These are phyloP conservation scores for Mesaphorura yosii DNA, from an alignment of 1,140 invertebrate species.

Conservation along the genomic window DNA sequence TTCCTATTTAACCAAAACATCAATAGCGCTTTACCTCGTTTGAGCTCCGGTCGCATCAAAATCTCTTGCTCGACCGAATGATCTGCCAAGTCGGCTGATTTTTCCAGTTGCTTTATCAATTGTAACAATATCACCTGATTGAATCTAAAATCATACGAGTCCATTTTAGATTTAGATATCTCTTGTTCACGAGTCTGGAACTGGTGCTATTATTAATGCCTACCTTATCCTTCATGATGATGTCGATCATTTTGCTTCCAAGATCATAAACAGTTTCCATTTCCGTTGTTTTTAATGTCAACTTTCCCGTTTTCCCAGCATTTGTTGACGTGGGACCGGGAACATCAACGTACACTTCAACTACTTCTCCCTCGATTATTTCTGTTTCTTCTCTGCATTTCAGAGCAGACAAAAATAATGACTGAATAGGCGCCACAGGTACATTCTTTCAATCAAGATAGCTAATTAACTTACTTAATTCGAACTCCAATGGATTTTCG, in stretches of 20 bases:
- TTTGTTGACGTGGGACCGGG: too few relatives aligned
- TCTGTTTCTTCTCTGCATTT: constrained; percentile 87
- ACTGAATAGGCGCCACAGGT: background rate
- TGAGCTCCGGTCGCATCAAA: constrained; percentile 94
- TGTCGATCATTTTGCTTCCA: constrained; percentile 97
- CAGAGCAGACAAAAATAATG: constrained; percentile 25
- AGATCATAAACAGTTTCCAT: constrained; percentile 99
- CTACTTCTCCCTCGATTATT: constrained; percentile 97
- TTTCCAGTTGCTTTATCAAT: constrained; percentile 97
- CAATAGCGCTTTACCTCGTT: constrained; percentile 37
- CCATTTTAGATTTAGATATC: background rate
- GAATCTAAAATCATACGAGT: constrained; percentile 46
- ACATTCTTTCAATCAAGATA: background rate
- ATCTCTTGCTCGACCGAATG: constrained; percentile 88
- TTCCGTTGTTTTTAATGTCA: constrained; percentile 96
- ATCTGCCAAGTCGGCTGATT: constrained; percentile 85
- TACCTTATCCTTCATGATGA: constrained; percentile 89
- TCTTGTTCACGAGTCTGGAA: background rate
- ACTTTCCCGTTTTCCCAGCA: constrained; percentile 77
- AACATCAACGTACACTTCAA: constrained; percentile 91
- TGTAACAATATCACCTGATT: constrained; percentile 90
- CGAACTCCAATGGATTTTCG: constrained; percentile 94
- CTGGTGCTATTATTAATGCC: constrained; percentile 1
- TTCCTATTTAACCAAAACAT: background rate
- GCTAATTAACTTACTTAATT: constrained; percentile 62